Evolutionary conservation across 2,797 vertebrate genomes (phyloP).

Genomic region (Columba guinea): DNA sequence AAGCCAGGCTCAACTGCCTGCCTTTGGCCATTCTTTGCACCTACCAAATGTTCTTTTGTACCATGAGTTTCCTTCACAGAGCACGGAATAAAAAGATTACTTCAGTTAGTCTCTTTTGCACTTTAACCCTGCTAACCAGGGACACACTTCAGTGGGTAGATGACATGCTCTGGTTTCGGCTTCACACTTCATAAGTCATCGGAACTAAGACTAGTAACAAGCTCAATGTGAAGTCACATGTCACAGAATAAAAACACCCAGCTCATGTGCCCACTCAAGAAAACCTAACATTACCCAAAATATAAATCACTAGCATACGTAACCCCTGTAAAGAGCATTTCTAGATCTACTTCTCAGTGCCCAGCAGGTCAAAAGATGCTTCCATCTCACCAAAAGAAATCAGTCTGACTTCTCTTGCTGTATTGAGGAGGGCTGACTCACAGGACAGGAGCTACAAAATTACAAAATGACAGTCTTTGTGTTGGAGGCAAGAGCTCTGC

Average conservation of each 20-base stretch:
- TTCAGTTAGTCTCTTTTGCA: not conserved
- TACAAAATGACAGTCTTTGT: no score
- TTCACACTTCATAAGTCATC: not conserved
- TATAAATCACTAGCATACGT: not conserved
- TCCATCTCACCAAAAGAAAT: not conserved
- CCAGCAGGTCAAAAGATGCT: not conserved
- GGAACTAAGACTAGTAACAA: not conserved
- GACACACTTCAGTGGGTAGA: not conserved
- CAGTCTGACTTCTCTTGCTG: not conserved
- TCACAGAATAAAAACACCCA: not conserved
- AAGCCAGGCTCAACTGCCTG: not conserved
- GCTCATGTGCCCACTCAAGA: accelerated
- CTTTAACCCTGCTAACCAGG: not conserved
- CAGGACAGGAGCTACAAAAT: not conserved
- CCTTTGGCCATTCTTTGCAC: not conserved
- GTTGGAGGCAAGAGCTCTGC: not conserved
- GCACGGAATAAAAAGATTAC: not conserved
- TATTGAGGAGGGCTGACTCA: not conserved
- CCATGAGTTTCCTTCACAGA: not conserved
- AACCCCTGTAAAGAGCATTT: not conserved
- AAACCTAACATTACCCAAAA: not conserved
- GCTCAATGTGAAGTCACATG: not conserved
- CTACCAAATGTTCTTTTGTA: not conserved
- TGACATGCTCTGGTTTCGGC: not conserved
- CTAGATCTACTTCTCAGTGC: not conserved